phyloP scores from a whole-genome alignment of 2,113 vertebrate species.

The Xenopus borealis region DNA sequence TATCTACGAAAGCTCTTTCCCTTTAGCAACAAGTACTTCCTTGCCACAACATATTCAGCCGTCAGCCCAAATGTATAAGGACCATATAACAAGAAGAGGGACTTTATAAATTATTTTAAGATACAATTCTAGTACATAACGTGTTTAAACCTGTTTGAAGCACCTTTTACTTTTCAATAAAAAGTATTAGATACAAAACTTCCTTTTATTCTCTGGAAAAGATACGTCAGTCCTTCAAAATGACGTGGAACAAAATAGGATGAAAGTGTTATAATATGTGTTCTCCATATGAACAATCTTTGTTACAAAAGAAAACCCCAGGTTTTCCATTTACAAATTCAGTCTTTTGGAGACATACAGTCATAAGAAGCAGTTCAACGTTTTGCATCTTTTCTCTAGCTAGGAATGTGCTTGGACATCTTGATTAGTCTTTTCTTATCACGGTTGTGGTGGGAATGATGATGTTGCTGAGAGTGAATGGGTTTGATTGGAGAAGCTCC shows the following conservation, averaged over 20 bases:
- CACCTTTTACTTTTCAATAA: conserved; percentile 1
- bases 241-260: neutral
- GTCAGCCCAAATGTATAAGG: too few species aligned
- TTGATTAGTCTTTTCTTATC: conserved; percentile 80
- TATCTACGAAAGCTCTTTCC: too few species aligned
- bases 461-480: conserved; percentile 76
- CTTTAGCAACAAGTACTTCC: too few species aligned
- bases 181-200: conserved; percentile 5
- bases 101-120: conserved; percentile 30
- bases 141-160: neutral
- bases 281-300: neutral
- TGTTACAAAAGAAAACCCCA: neutral
- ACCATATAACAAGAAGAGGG: neutral
- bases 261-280: neutral
- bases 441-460: conserved; percentile 57
- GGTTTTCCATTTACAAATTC: conserved; percentile 58
- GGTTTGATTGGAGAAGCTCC: conserved; percentile 74
- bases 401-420: conserved; percentile 72
- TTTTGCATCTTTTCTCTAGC: conserved; percentile 67
- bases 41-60: too few species aligned
- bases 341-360: conserved; percentile 43
- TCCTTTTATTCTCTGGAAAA: conserved; percentile 12
- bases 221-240: conserved; percentile 31
- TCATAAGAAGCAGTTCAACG: neutral
- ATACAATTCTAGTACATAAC: conserved; percentile 3